Evolutionary conservation across 1,140 invertebrate species (phyloP), one percentile per base, ranked within the genome.

Genomic region (Pogonus chalceus): DNA sequence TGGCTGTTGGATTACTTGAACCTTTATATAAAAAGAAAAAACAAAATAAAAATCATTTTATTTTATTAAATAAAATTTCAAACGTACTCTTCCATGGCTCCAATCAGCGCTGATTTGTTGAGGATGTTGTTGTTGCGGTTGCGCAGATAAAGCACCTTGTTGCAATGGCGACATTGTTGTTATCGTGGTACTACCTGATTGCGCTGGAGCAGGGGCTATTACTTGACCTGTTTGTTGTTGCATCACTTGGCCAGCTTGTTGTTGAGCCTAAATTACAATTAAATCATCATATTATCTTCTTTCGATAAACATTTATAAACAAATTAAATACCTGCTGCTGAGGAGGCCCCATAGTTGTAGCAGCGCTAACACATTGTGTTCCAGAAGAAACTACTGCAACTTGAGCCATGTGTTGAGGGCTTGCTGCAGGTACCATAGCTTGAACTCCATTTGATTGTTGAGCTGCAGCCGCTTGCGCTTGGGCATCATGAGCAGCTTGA

Each of bases 1-100:
- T 1, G 86, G 84, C 58, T 90, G 88, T 65, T 90, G 87, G 59
- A 91, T 89, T 14, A 91, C 83, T 69, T 91, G 88, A 10, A 84
- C 75, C n/a, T n/a, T n/a, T n/a, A n/a, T n/a, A n/a, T n/a, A n/a
- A n/a, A n/a, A n/a, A n/a, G n/a, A n/a, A n/a, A n/a, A n/a, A n/a
- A n/a, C n/a, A n/a, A n/a, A n/a, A n/a, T n/a, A n/a, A n/a, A n/a
- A n/a, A n/a, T n/a, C n/a, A n/a, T n/a, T n/a, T n/a, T n/a, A n/a
- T n/a, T n/a, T n/a, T n/a, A n/a, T n/a, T n/a, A n/a, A n/a, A n/a
- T n/a, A n/a, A n/a, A n/a, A n/a, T n/a, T n/a, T n/a, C n/a, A n/a
- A n/a, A n/a, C n/a, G 31, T 48, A 1, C 26, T 20, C 65, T 56
- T 47, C 62, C 63, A 55, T 69, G 67, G 20, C 64, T 62, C 68